Evolutionary conservation across 2,113 vertebrate genomes (phyloP).

Genomic region (Myrmecobius fasciatus): DNA sequence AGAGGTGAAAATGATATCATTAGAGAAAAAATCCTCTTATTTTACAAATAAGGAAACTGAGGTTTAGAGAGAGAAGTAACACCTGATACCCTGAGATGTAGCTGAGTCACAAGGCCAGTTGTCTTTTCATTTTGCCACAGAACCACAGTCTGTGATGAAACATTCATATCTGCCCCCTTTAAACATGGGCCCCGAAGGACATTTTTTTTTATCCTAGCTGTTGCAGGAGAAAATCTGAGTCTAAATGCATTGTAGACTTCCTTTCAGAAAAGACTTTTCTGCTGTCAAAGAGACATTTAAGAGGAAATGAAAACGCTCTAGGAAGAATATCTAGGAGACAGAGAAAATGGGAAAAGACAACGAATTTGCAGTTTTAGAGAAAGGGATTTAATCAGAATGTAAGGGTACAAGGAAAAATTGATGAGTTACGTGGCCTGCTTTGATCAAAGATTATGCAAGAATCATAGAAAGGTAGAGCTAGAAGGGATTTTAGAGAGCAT

Average conservation of each 20-base stretch:
- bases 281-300: neutral
- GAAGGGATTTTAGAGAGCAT: neutral
- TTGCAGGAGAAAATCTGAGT: neutral
- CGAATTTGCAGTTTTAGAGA: neutral
- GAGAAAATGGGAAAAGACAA: neutral
- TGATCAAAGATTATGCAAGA: neutral
- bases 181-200: too few species aligned
- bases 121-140: neutral
- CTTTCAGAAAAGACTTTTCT: neutral
- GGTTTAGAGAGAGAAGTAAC: neutral
- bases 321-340: rapidly evolving
- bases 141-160: neutral
- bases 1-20: neutral
- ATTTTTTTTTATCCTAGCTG: neutral
- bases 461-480: neutral
- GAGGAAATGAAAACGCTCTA: neutral
- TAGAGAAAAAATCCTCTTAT: neutral
- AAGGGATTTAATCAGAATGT: neutral
- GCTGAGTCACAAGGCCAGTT: neutral
- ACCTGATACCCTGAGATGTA: neutral
- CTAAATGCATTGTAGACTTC: rapidly evolving
- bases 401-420: neutral
- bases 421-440: neutral
- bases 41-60: neutral
- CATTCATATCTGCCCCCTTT: neutral